A percentile compares a stretch with the other conserved stretches of the same genome.
phyloP scores from a whole-genome alignment of 2,888 invertebrate species.

The Odontomyia ornata region DNA sequence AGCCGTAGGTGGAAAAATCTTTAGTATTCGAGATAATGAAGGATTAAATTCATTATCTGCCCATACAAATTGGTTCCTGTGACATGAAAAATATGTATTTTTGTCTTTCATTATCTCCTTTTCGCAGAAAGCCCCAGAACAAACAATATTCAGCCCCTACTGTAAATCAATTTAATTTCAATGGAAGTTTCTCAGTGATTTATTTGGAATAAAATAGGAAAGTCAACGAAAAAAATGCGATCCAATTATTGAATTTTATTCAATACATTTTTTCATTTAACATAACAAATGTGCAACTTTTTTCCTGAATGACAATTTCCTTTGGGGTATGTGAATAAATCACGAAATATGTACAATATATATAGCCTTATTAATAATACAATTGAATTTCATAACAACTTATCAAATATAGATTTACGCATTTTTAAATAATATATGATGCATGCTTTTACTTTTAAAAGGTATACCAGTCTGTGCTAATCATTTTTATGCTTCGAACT shows the following conservation, averaged over 20 bases:
- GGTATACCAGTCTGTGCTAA: neutral
- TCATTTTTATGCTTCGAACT: constrained; percentile 45
- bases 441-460: neutral
- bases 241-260: neutral
- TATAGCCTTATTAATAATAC: neutral
- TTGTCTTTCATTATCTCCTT: too few species aligned
- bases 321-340: neutral
- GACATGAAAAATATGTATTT: too few species aligned
- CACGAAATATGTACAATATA: neutral
- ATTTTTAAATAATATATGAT: constrained; percentile 1
- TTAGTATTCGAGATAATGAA: too few species aligned
- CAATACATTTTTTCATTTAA: neutral
- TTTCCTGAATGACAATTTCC: neutral
- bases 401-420: neutral
- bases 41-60: too few species aligned
- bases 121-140: too few species aligned
- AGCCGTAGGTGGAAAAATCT: too few species aligned
- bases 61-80: too few species aligned
- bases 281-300: neutral
- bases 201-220: too few species aligned
- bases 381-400: neutral
- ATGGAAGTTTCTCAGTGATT: too few species aligned
- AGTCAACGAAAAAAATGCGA: too few species aligned
- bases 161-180: too few species aligned
- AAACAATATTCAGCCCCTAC: too few species aligned